A percentile compares a stretch with the other conserved stretches of the same genome.
Conservation (phyloP, 1,140 invertebrate species). For the Berghia stephanieae region DNA sequence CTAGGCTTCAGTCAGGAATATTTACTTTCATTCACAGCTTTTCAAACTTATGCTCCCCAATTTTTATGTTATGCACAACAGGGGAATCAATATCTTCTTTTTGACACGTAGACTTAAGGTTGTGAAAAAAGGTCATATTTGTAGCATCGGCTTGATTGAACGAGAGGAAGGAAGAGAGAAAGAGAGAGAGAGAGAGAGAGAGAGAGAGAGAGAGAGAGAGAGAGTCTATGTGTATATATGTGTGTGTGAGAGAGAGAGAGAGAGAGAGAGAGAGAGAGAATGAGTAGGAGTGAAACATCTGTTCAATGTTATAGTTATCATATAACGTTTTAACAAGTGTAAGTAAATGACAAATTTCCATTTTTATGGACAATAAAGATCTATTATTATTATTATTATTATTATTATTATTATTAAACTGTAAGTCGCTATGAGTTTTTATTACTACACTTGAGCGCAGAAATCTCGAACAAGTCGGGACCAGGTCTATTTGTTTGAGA, state of each 20-base stretch:
- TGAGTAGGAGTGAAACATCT: no score
- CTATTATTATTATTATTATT: no score
- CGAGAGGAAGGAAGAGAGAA: background rate
- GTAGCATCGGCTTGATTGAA: background rate
- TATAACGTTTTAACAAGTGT: no score
- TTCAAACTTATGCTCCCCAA: background rate
- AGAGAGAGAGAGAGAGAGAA: conserved; percentile 1
- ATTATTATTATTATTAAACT: no score
- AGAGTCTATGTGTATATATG: background rate
- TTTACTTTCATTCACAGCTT: background rate
- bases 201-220: background rate
- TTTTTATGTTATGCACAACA: background rate
- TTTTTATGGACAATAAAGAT: no score
- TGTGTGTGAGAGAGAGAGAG: background rate
- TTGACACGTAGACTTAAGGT: background rate
- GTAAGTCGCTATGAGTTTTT: no score
- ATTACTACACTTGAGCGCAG: no score
- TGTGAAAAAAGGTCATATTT: background rate
- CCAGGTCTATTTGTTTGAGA: no score
- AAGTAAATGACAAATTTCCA: no score
- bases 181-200: background rate
- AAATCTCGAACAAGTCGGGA: no score
- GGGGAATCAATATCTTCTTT: no score
- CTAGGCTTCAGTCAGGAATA: background rate
- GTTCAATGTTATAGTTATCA: no score